These are phyloP conservation scores for Conus betulinus DNA, from an alignment of 1,140 invertebrate genomes.

Conservation along the genomic window DNA sequence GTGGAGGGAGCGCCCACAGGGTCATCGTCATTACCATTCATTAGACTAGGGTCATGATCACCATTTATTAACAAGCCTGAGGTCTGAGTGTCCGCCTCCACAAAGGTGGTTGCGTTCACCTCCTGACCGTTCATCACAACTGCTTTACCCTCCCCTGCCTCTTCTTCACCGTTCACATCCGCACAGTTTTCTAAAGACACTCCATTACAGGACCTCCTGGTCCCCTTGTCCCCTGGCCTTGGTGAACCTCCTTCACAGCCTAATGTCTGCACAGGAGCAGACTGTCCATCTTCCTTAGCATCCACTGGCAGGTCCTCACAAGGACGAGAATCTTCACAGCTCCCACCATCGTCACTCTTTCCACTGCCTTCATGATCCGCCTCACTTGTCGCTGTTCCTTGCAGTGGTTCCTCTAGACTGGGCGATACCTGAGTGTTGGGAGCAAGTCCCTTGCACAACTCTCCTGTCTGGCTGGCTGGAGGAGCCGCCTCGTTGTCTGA, in stretches of 20 bases:
- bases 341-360: not conserved
- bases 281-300: not conserved
- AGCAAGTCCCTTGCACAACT: not conserved
- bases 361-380: not conserved
- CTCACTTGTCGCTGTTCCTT: not conserved
- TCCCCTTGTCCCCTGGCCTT: not conserved
- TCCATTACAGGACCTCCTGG: not conserved
- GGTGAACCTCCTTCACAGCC: not conserved
- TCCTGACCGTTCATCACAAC: constrained; percentile 26
- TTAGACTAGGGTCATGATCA: not conserved
- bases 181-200: constrained; percentile 15
- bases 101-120: not conserved
- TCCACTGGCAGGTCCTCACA: too few relatives aligned
- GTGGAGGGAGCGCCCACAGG: not conserved
- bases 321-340: not conserved
- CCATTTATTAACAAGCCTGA: not conserved
- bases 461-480: not conserved
- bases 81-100: constrained; percentile 11
- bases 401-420: not conserved
- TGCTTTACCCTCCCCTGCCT: not conserved
- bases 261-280: not conserved
- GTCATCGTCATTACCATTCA: not conserved
- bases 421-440: not conserved
- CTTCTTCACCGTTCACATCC: not conserved
- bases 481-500: not conserved